Evolutionary conservation across 2,113 vertebrate genomes (phyloP).

Genomic region (Callospermophilus lateralis): DNA sequence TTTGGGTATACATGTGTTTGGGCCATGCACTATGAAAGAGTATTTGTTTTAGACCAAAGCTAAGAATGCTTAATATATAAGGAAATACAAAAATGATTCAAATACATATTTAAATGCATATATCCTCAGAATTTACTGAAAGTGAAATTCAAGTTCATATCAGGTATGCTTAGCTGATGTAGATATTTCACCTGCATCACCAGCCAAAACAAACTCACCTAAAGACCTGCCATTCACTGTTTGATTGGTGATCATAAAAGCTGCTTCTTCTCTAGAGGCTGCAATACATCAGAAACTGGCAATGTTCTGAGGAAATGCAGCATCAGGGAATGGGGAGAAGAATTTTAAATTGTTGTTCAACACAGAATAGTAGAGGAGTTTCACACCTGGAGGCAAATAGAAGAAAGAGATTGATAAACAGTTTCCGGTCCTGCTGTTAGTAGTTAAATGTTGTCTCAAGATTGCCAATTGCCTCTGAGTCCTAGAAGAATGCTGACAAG

Average conservation of each 20-base stretch:
- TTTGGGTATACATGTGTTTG: neutral
- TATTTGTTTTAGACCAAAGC: neutral
- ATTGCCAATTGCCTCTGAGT: neutral
- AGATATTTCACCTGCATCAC: neutral
- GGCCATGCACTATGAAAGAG: fast-evolving
- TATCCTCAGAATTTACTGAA: neutral
- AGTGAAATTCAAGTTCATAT: neutral
- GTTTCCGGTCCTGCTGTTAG: neutral
- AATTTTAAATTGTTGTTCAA: neutral
- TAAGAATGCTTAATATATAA: neutral
- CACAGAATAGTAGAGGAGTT: neutral
- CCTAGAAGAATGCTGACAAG: neutral
- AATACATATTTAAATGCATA: neutral
- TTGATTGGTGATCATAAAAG: neutral
- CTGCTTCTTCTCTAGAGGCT: neutral
- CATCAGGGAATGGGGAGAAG: neutral
- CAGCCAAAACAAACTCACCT: neutral
- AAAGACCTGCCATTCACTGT: neutral
- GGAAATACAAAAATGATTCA: neutral
- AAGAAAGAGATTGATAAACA: neutral
- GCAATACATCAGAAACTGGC: neutral
- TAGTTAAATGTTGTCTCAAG: slow-evolving; percentile 20
- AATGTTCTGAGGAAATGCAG: neutral
- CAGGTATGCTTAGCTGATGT: neutral
- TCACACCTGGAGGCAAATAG: neutral